Percentiles rank a stretch among this genome's conserved stretches.
These are phyloP conservation scores for Mycteria americana DNA, from an alignment of 2,797 vertebrate species.

Conservation along the genomic window DNA sequence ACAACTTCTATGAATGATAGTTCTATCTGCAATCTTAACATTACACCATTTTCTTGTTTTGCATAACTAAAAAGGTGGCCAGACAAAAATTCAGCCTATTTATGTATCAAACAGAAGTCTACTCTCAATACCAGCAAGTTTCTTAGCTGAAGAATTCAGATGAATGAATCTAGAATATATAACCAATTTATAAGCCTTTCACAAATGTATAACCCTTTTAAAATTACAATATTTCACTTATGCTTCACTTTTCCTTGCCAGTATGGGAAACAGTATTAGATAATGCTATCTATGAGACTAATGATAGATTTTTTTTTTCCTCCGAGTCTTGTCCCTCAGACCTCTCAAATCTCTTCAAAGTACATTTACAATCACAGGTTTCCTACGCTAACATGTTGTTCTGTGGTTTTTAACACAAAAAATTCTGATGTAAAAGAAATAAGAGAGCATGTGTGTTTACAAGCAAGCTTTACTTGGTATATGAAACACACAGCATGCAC, in stretches of 20 bases:
- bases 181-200: background rate
- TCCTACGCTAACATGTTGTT: background rate
- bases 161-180: background rate
- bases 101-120: background rate
- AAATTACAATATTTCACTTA: background rate
- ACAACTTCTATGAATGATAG: background rate
- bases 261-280: background rate
- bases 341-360: background rate
- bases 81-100: background rate
- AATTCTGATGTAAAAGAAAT: background rate
- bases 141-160: background rate
- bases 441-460: background rate
- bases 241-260: background rate
- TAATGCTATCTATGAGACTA: background rate
- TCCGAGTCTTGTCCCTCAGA: background rate
- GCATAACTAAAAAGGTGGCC: background rate
- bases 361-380: background rate
- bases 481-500: background rate
- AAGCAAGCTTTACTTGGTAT: background rate
- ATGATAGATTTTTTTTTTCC: background rate
- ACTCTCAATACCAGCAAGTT: background rate
- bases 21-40: background rate
- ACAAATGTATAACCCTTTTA: background rate
- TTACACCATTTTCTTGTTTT: background rate
- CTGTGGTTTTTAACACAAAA: background rate